Evolutionary conservation across 2,888 invertebrate genomes (phyloP), one percentile per base, ranked within the genome.

Genomic region (Thera obeliscata): DNA sequence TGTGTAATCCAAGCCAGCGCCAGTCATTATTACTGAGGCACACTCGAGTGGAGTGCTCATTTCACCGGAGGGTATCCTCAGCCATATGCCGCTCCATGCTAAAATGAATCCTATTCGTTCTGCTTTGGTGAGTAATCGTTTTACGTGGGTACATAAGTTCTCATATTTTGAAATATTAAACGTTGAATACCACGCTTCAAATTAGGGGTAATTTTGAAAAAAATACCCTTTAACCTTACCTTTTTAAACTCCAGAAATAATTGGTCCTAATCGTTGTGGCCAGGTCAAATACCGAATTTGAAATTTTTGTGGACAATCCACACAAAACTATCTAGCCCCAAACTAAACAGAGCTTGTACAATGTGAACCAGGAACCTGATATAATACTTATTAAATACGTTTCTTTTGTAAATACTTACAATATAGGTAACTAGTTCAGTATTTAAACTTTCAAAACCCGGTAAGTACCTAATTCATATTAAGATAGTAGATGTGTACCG

Each of bases 1-100:
- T 66, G n/a, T 67, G 66, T 64, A 72, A 69, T 43, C 72, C 7
- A 41, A 41, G 41, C 41, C 69, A 61, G 63, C 48, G 50, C 12
- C 66, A 22, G 58, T 66, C 67, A 69, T 69, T 49, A 69, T 66
- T 60, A 56, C 54, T 48, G 55, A 57, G 58, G 38, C 41, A 60
- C 65, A 61, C 69, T 67, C 55, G 41, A 65, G 52, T 4, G 6
- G 41, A 63, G 67, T 36, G 69, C 63, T 61, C 65, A 4, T 54
- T 52, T 46, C 22, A 9, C 33, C 9, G 11, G 62, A 41, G 38
- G 56, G 48, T 12, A 49, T 5, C 3, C 48, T 49, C 11, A n/a
- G 48, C 48, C n/a, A 49, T 49, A 4, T 12, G n/a, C 2, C n/a
- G 11, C 12, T 49, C 48, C n/a, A 49, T 12, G 48, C 48, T 49